Percentiles rank a stretch among this genome's conserved stretches.
Evolutionary conservation across 2,888 invertebrate genomes (phyloP).

Genomic region (Tetheella fluctuosa): DNA sequence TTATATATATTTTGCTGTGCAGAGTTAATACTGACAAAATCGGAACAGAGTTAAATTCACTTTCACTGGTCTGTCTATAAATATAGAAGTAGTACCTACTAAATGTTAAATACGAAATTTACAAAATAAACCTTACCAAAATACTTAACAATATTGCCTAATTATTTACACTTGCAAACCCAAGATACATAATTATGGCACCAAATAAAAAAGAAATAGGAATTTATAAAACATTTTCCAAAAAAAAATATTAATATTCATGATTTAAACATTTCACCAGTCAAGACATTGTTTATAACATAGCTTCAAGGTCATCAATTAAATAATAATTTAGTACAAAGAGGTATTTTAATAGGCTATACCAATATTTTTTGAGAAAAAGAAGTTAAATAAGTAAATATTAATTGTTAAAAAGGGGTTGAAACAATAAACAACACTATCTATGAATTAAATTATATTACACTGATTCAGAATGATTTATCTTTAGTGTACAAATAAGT

Average conservation of each 20-base stretch:
- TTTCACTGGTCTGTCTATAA: slow-evolving; percentile 2
- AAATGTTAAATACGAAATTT: slow-evolving; percentile 18
- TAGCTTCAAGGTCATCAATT: slow-evolving; percentile 4
- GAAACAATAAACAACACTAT: slow-evolving; percentile 17
- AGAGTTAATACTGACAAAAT: slow-evolving; percentile 46
- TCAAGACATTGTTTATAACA: slow-evolving; percentile 51
- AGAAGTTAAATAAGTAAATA: background rate
- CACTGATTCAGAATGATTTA: slow-evolving; percentile 32
- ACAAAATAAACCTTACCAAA: slow-evolving; percentile 9
- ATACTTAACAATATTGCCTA: slow-evolving; percentile 21
- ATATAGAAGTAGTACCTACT: slow-evolving; percentile 20
- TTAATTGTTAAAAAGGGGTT: background rate
- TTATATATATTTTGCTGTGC: slow-evolving; percentile 36
- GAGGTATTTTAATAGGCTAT: background rate
- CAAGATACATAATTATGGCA: slow-evolving; percentile 58
- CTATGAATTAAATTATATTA: slow-evolving; percentile 38
- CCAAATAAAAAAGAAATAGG: slow-evolving; percentile 45
- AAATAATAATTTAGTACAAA: background rate
- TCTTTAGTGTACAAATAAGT: slow-evolving; percentile 46
- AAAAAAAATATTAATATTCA: slow-evolving; percentile 10
- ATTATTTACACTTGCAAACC: slow-evolving; percentile 49
- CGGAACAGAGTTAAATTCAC: slow-evolving; percentile 23
- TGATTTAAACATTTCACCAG: slow-evolving; percentile 41
- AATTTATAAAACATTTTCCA: slow-evolving; percentile 13
- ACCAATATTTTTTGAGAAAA: background rate